Evolutionary conservation across 2,888 invertebrate species (phyloP).

Genomic region (Dynastes hyllus): DNA sequence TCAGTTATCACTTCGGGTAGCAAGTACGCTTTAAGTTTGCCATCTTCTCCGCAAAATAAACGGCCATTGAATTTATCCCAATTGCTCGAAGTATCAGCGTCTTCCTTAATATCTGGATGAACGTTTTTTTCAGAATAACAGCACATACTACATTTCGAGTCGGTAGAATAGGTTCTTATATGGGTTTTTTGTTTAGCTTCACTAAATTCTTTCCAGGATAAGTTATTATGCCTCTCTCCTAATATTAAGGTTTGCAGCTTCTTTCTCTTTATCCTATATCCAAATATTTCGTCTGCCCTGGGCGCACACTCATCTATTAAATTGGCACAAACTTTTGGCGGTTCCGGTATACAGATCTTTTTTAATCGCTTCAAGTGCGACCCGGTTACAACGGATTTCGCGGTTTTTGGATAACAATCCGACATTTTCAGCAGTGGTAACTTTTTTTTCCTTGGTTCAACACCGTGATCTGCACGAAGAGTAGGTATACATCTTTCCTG

Average conservation of each 20-base stretch:
- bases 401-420: conserved; percentile 37
- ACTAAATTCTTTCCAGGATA: conserved; percentile 45
- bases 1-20: conserved; percentile 26
- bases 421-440: conserved; percentile 26
- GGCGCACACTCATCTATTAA: conserved; percentile 40
- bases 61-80: conserved; percentile 35
- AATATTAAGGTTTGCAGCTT: conserved; percentile 47
- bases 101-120: conserved; percentile 32
- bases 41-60: conserved; percentile 28
- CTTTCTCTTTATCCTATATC: conserved; percentile 49
- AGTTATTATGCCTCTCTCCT: conserved; percentile 40
- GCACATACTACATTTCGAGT: conserved; percentile 48
- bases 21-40: conserved; percentile 30
- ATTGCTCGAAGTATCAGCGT: not conserved
- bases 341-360: conserved; percentile 26
- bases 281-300: conserved; percentile 49
- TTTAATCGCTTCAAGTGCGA: conserved; percentile 38
- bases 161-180: conserved; percentile 31
- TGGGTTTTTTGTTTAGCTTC: conserved; percentile 8
- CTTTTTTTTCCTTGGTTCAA: conserved; percentile 50
- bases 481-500: conserved; percentile 35
- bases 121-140: conserved; percentile 48
- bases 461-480: conserved; percentile 54
- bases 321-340: conserved; percentile 1
- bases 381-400: conserved; percentile 1